These are phyloP conservation scores for Phrynosoma blainvillii DNA, from an alignment of 2,113 vertebrate species.

Conservation along the genomic window DNA sequence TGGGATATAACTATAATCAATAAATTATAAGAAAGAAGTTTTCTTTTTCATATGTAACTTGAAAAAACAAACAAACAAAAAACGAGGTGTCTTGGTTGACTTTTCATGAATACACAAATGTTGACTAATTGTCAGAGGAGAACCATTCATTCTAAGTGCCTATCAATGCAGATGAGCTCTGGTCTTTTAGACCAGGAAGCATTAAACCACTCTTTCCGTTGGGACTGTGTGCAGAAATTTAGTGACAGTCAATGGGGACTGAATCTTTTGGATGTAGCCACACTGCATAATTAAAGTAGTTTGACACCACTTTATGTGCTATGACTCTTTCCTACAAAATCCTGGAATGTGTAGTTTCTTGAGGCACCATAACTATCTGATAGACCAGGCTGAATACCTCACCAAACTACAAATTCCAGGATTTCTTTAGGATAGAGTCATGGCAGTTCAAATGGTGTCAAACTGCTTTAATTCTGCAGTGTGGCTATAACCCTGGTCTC, in stretches of 20 bases:
- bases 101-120: background rate
- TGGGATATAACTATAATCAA: too few species aligned
- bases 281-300: too few species aligned
- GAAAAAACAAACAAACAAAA: too few species aligned
- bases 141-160: background rate
- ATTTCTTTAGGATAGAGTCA: too few species aligned
- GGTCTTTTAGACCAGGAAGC: background rate
- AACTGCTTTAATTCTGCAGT: too few species aligned
- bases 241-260: slow-evolving; percentile 10
- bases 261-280: background rate
- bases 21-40: background rate
- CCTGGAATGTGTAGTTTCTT: too few species aligned
- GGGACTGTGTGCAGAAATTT: slow-evolving; percentile 12
- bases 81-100: background rate
- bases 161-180: background rate
- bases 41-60: background rate
- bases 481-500: background rate
- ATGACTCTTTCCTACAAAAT: too few species aligned
- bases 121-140: background rate
- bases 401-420: too few species aligned
- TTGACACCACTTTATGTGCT: too few species aligned
- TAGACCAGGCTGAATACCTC: too few species aligned
- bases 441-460: too few species aligned
- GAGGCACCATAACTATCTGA: too few species aligned
- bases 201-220: background rate